Evolutionary conservation across 1,140 invertebrate species (phyloP).

Genomic region (Notospermus geniculatus): DNA sequence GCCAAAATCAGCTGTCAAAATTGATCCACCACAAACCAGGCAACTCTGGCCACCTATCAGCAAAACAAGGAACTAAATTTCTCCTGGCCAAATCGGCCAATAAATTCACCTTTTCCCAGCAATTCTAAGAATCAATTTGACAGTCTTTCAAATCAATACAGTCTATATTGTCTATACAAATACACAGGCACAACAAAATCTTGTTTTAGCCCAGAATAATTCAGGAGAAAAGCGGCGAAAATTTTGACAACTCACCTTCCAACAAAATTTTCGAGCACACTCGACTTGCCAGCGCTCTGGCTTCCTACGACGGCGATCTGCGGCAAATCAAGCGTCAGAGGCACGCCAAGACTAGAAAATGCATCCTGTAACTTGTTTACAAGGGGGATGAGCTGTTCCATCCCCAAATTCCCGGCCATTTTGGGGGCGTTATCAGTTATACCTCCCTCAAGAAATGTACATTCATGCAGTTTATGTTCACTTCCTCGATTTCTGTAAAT

Average conservation of each 20-base stretch:
- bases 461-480: too few relatives aligned
- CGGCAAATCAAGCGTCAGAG: conserved; percentile 96
- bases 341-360: conserved; percentile 94
- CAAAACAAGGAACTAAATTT: too few relatives aligned
- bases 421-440: conserved; percentile 18
- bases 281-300: conserved; percentile 98
- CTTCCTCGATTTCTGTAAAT: too few relatives aligned
- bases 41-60: too few relatives aligned
- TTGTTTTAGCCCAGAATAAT: background rate
- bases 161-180: conserved; percentile 2
- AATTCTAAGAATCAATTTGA: too few relatives aligned
- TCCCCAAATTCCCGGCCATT: conserved; percentile 77
- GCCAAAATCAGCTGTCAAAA: too few relatives aligned
- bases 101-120: too few relatives aligned
- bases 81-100: too few relatives aligned
- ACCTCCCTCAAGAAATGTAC: too few relatives aligned
- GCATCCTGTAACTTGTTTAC: conserved; percentile 99
- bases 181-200: conserved; percentile 11
- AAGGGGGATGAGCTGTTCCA: conserved; percentile 97
- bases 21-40: too few relatives aligned
- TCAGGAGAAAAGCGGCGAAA: conserved; percentile 5
- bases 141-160: too few relatives aligned
- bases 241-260: conserved; percentile 77
- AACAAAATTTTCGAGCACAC: conserved; percentile 98
- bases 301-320: conserved; percentile 99